Percentiles rank a stretch among this genome's conserved stretches.
Evolutionary conservation across 2,888 invertebrate genomes (phyloP).

Genomic region (Ormyrus labotus): DNA sequence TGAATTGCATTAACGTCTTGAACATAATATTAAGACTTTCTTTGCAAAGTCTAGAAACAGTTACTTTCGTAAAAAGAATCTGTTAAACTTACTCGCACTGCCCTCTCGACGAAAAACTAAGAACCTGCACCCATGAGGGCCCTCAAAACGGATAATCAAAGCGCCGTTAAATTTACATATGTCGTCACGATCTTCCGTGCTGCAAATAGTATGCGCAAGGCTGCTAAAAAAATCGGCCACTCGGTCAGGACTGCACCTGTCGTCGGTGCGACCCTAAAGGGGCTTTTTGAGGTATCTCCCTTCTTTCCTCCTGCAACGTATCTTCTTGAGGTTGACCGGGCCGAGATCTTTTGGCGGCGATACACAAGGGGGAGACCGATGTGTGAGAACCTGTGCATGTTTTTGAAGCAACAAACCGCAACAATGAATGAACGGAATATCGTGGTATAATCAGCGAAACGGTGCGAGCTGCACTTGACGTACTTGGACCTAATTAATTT

Average conservation of each 20-base stretch:
- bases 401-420: constrained; percentile 35
- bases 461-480: constrained; percentile 63
- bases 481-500: too few species aligned
- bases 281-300: neutral
- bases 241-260: constrained; percentile 32
- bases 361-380: neutral
- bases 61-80: too few species aligned
- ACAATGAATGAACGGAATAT: neutral
- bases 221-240: constrained; percentile 4
- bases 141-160: neutral
- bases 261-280: neutral
- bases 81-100: too few species aligned
- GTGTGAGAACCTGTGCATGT: neutral
- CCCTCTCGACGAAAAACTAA: too few species aligned
- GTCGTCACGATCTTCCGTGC: neutral
- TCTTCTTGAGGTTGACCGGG: constrained; percentile 7
- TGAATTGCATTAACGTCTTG: too few species aligned
- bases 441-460: constrained; percentile 65
- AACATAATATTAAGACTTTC: too few species aligned
- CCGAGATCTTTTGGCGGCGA: neutral
- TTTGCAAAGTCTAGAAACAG: too few species aligned
- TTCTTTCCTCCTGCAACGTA: constrained; percentile 2
- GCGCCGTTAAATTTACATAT: neutral
- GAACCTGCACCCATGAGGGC: too few species aligned
- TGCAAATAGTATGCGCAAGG: neutral